phyloP scores from a whole-genome alignment of 2,797 vertebrate species.

The Buceros bicornis region DNA sequence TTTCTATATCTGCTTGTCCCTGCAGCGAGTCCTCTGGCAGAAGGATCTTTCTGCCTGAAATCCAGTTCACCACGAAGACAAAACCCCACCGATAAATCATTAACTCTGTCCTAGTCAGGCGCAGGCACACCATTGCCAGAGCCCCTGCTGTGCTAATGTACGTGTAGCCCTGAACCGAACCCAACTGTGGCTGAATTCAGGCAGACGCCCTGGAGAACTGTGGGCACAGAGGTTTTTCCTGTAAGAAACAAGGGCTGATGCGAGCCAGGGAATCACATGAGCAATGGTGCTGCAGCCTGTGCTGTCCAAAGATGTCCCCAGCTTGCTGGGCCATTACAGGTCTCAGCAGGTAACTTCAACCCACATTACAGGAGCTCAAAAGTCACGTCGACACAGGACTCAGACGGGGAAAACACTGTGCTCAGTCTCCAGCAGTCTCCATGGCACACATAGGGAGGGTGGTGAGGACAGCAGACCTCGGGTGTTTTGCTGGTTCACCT shows the following conservation, averaged over 20 bases:
- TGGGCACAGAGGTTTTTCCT: neutral
- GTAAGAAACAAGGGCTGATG: neutral
- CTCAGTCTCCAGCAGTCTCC: neutral
- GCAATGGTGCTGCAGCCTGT: accelerated
- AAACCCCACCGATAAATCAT: neutral
- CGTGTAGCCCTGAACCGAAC: neutral
- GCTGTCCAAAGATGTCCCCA: neutral
- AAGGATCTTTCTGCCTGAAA: neutral
- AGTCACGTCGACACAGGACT: neutral
- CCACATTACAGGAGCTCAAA: neutral
- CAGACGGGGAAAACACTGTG: accelerated
- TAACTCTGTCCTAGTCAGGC: neutral
- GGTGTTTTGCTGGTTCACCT: neutral
- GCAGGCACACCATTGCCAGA: neutral
- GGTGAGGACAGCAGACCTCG: neutral
- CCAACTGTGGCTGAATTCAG: neutral
- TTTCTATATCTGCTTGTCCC: neutral
- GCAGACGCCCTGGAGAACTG: neutral
- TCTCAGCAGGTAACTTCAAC: neutral
- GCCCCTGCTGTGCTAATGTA: neutral
- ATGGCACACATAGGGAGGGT: accelerated
- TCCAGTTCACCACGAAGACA: neutral
- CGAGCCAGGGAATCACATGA: accelerated
- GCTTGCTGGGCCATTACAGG: neutral
- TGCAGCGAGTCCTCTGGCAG: neutral